Evolutionary conservation across 2,113 vertebrate genomes (phyloP).

Genomic region (Corythoichthys intestinalis): DNA sequence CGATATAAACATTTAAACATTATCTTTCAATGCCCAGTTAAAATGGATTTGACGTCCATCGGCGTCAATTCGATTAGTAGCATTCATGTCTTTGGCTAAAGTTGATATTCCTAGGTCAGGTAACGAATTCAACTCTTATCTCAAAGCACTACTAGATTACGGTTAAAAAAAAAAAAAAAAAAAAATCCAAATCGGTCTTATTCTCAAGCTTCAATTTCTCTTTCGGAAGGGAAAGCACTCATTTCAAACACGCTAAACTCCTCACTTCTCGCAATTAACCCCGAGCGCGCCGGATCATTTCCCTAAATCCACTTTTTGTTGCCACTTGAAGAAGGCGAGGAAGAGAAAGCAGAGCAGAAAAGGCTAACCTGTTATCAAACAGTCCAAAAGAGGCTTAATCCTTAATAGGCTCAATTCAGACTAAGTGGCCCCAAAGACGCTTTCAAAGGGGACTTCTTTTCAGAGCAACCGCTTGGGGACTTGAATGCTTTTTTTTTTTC

Average conservation of each 20-base stretch:
- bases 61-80: too few relatives aligned
- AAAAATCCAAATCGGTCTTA: too few relatives aligned
- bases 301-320: constrained; percentile 91
- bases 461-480: constrained; percentile 25
- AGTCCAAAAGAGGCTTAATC: constrained; percentile 85
- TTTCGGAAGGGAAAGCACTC: constrained; percentile 28
- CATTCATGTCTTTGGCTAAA: too few relatives aligned
- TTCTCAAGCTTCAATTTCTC: too few relatives aligned
- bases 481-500: constrained; percentile 48
- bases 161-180: too few relatives aligned
- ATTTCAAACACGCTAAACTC: constrained; percentile 85
- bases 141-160: too few relatives aligned
- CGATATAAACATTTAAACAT: too few relatives aligned
- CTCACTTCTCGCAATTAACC: constrained; percentile 97
- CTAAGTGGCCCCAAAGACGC: constrained; percentile 89
- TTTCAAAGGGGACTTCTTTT: constrained; percentile 78
- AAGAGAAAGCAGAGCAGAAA: constrained; percentile 82
- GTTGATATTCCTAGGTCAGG: too few relatives aligned
- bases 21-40: too few relatives aligned
- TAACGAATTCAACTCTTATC: too few relatives aligned
- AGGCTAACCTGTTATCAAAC: constrained; percentile 97
- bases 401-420: constrained; percentile 94
- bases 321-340: constrained; percentile 81
- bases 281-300: constrained; percentile 84
- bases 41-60: too few relatives aligned